A percentile compares a stretch with the other conserved stretches of the same genome.
Conservation (phyloP, 2,113 vertebrate genomes). For the Thalassarche chlororhynchos region DNA sequence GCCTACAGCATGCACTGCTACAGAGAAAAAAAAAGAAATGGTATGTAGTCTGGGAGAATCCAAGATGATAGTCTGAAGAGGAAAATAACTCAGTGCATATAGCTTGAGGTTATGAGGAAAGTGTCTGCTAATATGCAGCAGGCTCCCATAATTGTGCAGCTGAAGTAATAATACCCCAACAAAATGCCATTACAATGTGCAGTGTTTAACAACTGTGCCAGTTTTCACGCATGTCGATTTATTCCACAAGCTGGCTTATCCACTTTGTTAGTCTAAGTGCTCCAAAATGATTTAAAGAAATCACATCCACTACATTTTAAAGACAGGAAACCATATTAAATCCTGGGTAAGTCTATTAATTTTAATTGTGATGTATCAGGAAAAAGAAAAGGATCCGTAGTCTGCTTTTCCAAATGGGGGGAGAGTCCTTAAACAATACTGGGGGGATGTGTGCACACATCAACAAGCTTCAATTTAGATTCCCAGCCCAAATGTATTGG, state of each 20-base stretch:
- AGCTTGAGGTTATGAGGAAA: conserved; percentile 17
- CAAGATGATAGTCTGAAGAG: not conserved
- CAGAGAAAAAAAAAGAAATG: not conserved
- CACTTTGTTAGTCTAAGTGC: not conserved
- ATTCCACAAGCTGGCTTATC: not conserved
- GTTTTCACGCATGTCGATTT: not conserved
- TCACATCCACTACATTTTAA: not conserved
- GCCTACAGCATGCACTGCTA: not conserved
- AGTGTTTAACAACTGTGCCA: not conserved
- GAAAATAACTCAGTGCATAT: not conserved
- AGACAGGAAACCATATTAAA: not conserved
- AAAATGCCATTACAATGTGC: not conserved
- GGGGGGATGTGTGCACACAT: not conserved
- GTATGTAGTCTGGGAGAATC: not conserved
- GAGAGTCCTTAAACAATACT: not conserved
- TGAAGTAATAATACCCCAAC: conserved; percentile 43
- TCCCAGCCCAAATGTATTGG: not conserved
- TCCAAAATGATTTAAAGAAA: not conserved
- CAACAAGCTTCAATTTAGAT: not conserved
- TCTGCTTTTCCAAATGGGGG: not conserved
- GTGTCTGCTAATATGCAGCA: not conserved
- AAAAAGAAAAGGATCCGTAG: not conserved
- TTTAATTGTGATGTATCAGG: not conserved
- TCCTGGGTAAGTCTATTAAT: not conserved
- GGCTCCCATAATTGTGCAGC: conserved; percentile 29